Base-by-base conservation (phyloP, 1,140 invertebrate genomes). In the Drosophila tropicalis region DNA sequence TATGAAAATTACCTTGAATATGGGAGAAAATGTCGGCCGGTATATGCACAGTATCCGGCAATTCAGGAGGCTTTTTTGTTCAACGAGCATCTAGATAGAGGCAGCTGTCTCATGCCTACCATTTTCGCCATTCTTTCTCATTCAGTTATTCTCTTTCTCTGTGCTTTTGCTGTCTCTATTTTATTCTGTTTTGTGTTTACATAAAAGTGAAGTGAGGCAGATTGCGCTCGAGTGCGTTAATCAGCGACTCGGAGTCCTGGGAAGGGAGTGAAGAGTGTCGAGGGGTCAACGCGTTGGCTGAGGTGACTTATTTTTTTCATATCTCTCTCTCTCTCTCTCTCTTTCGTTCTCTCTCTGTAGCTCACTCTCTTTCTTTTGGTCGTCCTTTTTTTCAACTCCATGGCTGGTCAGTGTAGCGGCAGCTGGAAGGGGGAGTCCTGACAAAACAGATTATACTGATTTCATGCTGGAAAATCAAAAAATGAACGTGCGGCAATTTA, bases 131-230 rank as follows among this genome's bases (percentile, higher is more conserved):
- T n/a, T 19, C 29, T 36, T n/a, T 4, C 13, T 29, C 44, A 51
- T 51, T 51, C 44, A 51, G 7, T 51, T 22, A 51, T 51, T 51
- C 44, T 51, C 44, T 17, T 47, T 19, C 19, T 22, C 44, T 51
- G 6, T 51, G 9, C 44, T 22, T 51, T 51, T 51, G 15, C 44
- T 51, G 79, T 56, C 68, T 87, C 83, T 89, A 86, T 79, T 87
- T 86, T 89, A 87, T 89, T 89, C 84, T 86, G 84, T 89, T 87
- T 89, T 86, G 83, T 87, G 83, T 89, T 86, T 86, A 87, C 84
- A 86, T 79, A 87, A 86, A 89, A 87, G 84, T 86, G 83, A 86
- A 87, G 84, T 82, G 84, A 84, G 83, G 72, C 83, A 87, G 84
- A 89, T 87, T 87, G 80, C 84, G 83, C 83, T 89, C 84, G 84